A percentile compares a stretch with the other conserved stretches of the same genome.
Evolutionary conservation across 2,113 vertebrate species (phyloP).

Genomic region (Phoenicopterus ruber): DNA sequence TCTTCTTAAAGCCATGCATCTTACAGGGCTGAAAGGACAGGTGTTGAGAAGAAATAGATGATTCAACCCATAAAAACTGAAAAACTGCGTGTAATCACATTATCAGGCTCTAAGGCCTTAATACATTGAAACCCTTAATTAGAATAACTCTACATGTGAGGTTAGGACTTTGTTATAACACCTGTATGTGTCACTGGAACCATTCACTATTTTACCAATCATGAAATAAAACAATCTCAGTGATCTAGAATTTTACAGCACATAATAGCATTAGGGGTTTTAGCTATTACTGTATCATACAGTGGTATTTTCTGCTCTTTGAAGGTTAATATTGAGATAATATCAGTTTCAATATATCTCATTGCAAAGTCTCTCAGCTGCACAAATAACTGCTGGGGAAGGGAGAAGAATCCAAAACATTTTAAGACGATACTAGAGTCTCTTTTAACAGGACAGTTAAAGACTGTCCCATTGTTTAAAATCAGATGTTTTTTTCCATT

Average conservation of each 20-base stretch:
- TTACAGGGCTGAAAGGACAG: neutral
- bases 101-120: neutral
- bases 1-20: neutral
- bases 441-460: neutral
- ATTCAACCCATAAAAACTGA: neutral
- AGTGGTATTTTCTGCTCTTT: neutral
- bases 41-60: neutral
- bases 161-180: neutral
- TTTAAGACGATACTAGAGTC: neutral
- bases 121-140: neutral
- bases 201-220: neutral
- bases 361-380: neutral
- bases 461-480: neutral
- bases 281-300: neutral
- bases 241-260: neutral
- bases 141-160: neutral
- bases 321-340: neutral
- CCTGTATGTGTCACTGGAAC: neutral
- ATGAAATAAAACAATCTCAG: neutral
- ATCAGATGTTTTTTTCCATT: accelerated
- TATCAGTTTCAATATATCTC: neutral
- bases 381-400: neutral
- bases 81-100: neutral
- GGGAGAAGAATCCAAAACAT: neutral
- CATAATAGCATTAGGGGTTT: neutral